Conservation (phyloP, 2,888 invertebrate genomes). For the Lasioglossum villosulum region DNA sequence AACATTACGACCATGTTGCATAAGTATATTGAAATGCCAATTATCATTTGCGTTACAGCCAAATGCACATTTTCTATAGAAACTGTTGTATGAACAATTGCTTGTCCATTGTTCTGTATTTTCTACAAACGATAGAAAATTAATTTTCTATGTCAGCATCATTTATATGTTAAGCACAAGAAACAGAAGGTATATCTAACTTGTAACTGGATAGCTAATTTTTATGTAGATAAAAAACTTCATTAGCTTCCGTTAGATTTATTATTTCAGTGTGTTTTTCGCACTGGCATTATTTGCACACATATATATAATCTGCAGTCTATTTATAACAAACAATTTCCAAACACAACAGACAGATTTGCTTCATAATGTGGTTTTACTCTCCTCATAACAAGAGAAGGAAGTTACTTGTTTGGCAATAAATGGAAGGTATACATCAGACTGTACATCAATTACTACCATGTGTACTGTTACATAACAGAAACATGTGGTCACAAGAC, state of each 20-base stretch:
- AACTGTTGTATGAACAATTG: not conserved
- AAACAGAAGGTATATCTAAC: not conserved
- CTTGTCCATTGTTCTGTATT: not conserved
- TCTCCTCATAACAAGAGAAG: not conserved
- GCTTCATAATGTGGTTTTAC: not conserved
- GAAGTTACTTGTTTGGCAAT: slow-evolving; percentile 50
- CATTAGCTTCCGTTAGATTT: not conserved
- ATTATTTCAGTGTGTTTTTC: not conserved
- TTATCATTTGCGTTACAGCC: slow-evolving; percentile 2
- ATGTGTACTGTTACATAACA: slow-evolving; percentile 66
- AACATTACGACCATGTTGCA: slow-evolving; percentile 49
- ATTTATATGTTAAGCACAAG: not conserved
- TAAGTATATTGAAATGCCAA: slow-evolving; percentile 45
- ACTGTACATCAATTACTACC: slow-evolving; percentile 59
- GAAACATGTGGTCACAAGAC: slow-evolving; percentile 65
- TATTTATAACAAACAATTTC: not conserved
- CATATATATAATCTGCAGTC: not conserved
- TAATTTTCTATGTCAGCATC: not conserved
- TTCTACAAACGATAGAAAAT: not conserved
- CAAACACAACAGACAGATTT: not conserved
- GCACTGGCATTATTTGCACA: not conserved
- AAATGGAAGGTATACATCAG: slow-evolving; percentile 38
- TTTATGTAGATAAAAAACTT: not conserved
- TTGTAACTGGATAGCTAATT: not conserved
- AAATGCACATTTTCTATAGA: slow-evolving; percentile 1